phyloP scores from a whole-genome alignment of 2,113 vertebrate genomes.

The Heterotilapia buettikoferi region DNA sequence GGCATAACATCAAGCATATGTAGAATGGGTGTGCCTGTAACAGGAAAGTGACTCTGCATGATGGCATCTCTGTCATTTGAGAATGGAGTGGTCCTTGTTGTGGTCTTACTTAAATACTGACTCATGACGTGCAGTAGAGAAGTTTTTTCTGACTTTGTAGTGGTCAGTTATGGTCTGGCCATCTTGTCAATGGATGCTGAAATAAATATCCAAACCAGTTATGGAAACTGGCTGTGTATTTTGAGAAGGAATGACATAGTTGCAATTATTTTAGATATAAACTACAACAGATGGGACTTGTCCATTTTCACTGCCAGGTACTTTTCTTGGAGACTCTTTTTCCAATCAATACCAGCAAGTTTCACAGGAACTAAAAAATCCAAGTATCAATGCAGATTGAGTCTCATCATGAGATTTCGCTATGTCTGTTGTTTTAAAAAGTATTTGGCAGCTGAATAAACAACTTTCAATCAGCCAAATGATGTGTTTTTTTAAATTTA shows the following conservation, averaged over 20 bases:
- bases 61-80: background rate
- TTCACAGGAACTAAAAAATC: conserved; percentile 6
- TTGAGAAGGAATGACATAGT: background rate
- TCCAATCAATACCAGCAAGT: conserved; percentile 19
- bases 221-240: background rate
- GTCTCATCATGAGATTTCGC: background rate
- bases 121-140: background rate
- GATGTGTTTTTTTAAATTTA: fast-evolving
- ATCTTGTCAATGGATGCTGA: background rate
- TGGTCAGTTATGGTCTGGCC: background rate
- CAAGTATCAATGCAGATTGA: background rate
- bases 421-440: background rate
- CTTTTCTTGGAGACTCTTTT: conserved; percentile 14
- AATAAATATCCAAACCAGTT: background rate
- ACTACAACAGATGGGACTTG: background rate
- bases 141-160: background rate
- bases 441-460: background rate
- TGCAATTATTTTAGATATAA: background rate
- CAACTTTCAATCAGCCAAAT: background rate
- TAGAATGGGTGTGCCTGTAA: background rate
- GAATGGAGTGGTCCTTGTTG: background rate
- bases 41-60: background rate
- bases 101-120: background rate
- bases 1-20: background rate
- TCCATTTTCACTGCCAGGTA: background rate